phyloP scores from a whole-genome alignment of 2,113 vertebrate species.

The Sinocyclocheilus maitianheensis region DNA sequence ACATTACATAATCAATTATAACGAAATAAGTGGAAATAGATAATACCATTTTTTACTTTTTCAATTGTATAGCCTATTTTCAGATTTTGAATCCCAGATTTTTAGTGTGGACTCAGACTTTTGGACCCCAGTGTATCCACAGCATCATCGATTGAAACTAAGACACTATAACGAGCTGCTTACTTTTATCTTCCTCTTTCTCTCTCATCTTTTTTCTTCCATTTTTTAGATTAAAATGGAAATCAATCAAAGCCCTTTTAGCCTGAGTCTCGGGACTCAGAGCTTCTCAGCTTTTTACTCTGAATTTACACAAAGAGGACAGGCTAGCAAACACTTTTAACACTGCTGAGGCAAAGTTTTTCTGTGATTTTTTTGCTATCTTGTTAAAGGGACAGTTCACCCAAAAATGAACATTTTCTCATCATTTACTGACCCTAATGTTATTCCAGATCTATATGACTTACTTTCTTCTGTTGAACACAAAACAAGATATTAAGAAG shows the following conservation, averaged over 20 bases:
- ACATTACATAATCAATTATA: background rate
- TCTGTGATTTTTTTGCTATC: background rate
- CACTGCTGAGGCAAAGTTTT: background rate
- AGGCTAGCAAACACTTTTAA: slow-evolving; percentile 5
- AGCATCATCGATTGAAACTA: background rate
- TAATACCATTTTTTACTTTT: too few relatives aligned
- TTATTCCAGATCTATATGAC: background rate
- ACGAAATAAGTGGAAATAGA: background rate
- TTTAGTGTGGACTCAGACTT: background rate
- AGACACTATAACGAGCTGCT: background rate
- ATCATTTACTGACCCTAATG: background rate
- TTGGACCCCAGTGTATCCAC: background rate
- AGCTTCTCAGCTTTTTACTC: background rate
- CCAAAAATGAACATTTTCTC: background rate
- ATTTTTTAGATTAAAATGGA: slow-evolving; percentile 15
- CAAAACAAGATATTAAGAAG: background rate
- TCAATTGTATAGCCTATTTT: too few relatives aligned
- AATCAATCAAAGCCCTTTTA: slow-evolving; percentile 23
- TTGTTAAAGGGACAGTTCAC: background rate
- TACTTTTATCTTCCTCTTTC: background rate
- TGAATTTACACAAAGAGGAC: slow-evolving; percentile 1
- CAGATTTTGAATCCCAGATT: background rate
- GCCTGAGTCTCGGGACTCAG: background rate
- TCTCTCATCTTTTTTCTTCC: background rate
- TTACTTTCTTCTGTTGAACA: background rate